These are phyloP conservation scores for Pholis gunnellus DNA, from an alignment of 2,113 vertebrate species.

Conservation along the genomic window DNA sequence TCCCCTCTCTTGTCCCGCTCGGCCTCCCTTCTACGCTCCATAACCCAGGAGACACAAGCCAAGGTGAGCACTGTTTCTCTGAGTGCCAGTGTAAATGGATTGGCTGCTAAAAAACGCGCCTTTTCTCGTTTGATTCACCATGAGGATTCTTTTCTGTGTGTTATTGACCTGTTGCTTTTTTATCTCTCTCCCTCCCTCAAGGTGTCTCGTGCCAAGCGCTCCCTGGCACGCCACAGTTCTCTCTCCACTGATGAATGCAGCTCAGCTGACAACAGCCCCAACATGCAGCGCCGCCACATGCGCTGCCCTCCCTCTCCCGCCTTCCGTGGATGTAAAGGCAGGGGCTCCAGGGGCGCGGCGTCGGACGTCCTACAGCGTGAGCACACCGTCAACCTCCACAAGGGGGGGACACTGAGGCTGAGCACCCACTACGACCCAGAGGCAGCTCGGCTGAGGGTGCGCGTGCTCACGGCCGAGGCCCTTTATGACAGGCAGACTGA, in stretches of 20 bases:
- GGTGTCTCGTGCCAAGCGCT: constrained; percentile 92
- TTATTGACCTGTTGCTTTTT: constrained; percentile 17
- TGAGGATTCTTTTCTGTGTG: background rate
- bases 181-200: constrained; percentile 19
- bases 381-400: constrained; percentile 88
- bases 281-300: constrained; percentile 85
- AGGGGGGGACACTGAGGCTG: constrained; percentile 88
- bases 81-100: background rate
- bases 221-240: constrained; percentile 92
- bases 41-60: constrained; percentile 93
- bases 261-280: constrained; percentile 93
- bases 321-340: constrained; percentile 69
- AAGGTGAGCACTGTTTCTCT: constrained; percentile 79
- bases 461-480: constrained; percentile 89
- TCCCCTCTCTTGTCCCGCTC: constrained; percentile 95
- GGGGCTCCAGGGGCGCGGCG: constrained; percentile 3
- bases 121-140: background rate
- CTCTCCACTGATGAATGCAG: constrained; percentile 94
- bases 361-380: constrained; percentile 79
- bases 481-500: constrained; percentile 91
- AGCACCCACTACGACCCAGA: constrained; percentile 90
- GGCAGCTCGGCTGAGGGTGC: constrained; percentile 88
- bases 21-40: constrained; percentile 91
- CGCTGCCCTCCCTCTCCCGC: constrained; percentile 83
- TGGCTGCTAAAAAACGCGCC: background rate